phyloP scores from a whole-genome alignment of 2,888 invertebrate species.

The Cheilosia scutellata region DNA sequence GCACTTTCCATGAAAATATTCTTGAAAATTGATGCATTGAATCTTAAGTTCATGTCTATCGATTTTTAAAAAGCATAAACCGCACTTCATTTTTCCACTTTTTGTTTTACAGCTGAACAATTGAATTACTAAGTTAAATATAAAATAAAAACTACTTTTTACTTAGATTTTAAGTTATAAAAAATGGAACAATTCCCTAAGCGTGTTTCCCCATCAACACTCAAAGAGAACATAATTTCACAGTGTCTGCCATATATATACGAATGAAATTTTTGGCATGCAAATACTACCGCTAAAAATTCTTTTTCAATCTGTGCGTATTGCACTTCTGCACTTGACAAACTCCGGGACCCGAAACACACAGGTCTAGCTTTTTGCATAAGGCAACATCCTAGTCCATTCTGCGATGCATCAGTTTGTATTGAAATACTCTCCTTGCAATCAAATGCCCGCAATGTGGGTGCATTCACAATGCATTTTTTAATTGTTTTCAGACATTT shows the following conservation, averaged over 20 bases:
- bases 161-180: too few relatives aligned
- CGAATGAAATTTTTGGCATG: too few relatives aligned
- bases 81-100: neutral
- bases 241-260: too few relatives aligned
- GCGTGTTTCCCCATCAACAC: too few relatives aligned
- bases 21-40: constrained; percentile 6
- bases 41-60: constrained; percentile 31
- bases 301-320: constrained; percentile 74
- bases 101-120: neutral
- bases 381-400: neutral
- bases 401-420: neutral
- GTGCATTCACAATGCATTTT: constrained; percentile 39
- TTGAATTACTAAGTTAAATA: too few relatives aligned
- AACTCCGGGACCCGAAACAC: constrained; percentile 76
- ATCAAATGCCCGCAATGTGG: constrained; percentile 57
- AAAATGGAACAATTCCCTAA: too few relatives aligned
- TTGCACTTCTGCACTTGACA: constrained; percentile 76
- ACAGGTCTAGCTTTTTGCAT: constrained; percentile 51
- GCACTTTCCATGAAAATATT: constrained; percentile 23
- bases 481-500: constrained; percentile 1
- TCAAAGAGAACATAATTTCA: too few relatives aligned
- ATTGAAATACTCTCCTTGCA: constrained; percentile 13
- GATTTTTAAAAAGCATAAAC: neutral
- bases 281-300: constrained; percentile 46
- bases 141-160: neutral